Percentiles rank a stretch among this genome's conserved stretches.
phyloP scores from a whole-genome alignment of 2,888 invertebrate genomes.

The Chrysopilus asiliformis region DNA sequence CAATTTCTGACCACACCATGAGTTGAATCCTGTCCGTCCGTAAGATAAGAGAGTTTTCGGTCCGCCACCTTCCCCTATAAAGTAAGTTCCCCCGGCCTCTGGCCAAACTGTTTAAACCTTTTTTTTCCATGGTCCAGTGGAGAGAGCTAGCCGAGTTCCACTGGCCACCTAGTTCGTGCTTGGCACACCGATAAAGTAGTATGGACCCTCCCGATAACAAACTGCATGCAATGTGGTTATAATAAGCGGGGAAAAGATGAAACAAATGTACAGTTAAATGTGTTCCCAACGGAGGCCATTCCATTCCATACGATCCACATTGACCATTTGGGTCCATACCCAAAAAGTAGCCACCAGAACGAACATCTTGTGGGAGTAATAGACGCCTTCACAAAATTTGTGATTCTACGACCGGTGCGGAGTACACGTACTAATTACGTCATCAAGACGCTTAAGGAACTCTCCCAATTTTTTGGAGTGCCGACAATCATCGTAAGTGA shows the following conservation, averaged over 20 bases:
- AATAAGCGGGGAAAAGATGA: slow-evolving; percentile 1
- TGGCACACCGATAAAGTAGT: too few species aligned
- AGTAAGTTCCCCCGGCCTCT: too few species aligned
- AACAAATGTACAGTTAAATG: slow-evolving; percentile 2
- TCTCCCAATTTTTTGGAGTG: background rate
- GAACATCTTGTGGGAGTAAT: slow-evolving; percentile 17
- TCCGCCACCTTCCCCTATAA: too few species aligned
- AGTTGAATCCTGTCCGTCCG: too few species aligned
- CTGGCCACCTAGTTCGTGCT: too few species aligned
- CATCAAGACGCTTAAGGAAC: background rate
- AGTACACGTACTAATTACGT: slow-evolving; percentile 3
- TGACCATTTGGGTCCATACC: slow-evolving; percentile 23
- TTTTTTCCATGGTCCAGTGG: too few species aligned
- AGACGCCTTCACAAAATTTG: slow-evolving; percentile 14
- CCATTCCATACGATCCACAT: slow-evolving; percentile 22
- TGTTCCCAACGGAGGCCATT: background rate
- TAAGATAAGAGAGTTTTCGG: too few species aligned
- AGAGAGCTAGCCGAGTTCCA: too few species aligned
- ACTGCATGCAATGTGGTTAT: slow-evolving; percentile 28
- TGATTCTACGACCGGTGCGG: background rate
- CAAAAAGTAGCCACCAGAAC: slow-evolving; percentile 17
- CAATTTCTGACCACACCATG: too few species aligned
- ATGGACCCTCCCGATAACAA: too few species aligned
- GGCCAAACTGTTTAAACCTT: too few species aligned
- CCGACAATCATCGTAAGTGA: too few species aligned